A percentile compares a stretch with the other conserved stretches of the same genome.
phyloP scores from a whole-genome alignment of 1,140 invertebrate species.

The Drosophila insularis region DNA sequence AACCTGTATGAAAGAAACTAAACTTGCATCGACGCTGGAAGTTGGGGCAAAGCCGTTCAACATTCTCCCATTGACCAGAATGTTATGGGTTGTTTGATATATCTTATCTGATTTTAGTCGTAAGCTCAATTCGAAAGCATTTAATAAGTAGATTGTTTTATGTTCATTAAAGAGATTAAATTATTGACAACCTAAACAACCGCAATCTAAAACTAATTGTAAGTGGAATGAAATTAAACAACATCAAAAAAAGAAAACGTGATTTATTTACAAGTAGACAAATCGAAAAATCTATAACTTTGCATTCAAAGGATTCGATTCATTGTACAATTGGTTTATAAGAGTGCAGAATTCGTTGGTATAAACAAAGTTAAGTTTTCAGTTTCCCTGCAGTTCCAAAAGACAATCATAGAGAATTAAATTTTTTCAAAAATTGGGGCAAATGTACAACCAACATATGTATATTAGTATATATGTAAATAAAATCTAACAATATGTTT shows the following conservation, averaged over 20 bases:
- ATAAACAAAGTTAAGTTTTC: too few species aligned
- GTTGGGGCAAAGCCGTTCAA: not conserved
- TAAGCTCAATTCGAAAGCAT: not conserved
- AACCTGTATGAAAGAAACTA: conserved; percentile 10
- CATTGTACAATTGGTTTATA: not conserved
- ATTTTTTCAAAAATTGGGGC: too few species aligned
- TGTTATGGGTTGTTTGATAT: not conserved
- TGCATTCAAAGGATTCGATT: not conserved
- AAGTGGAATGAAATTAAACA: conserved; percentile 16
- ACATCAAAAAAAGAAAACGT: conserved; percentile 37
- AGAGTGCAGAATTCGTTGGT: too few species aligned
- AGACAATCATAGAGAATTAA: too few species aligned
- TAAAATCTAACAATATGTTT: too few species aligned
- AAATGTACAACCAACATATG: too few species aligned
- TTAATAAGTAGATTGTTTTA: not conserved
- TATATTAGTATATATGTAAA: too few species aligned
- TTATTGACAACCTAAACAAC: not conserved
- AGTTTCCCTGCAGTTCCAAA: too few species aligned
- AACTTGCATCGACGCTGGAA: not conserved
- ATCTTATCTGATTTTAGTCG: not conserved
- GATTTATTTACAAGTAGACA: conserved; percentile 45
- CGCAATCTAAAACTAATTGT: not conserved
- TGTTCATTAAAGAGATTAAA: not conserved
- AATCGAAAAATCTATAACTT: not conserved
- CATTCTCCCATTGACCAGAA: not conserved